Evolutionary conservation across 2,888 invertebrate genomes (phyloP), one percentile per base, ranked within the genome.

Genomic region (Dicranocentrus wangi): DNA sequence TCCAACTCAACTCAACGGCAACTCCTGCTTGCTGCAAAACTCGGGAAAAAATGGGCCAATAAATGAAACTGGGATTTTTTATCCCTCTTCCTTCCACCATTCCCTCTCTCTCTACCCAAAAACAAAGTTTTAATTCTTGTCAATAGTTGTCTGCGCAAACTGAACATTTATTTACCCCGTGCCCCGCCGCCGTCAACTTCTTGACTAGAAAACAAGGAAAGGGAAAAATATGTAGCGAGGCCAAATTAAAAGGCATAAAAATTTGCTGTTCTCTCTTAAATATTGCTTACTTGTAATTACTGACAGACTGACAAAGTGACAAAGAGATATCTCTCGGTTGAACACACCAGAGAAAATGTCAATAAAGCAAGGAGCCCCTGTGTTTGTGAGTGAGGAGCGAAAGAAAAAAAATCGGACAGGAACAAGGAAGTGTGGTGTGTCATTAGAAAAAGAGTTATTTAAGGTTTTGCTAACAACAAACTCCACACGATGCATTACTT

Each of bases 251-350:
- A 47, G 47, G 17, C 47, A 15, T 47, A 47, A 47, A 47, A 47
- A 47, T 47, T 47, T 47, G 39, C 13, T 39, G 47, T 17, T 47
- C 47, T 47, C 47, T 47, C 47, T 27, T 58, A 25, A 23, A 58
- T 10, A 21, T 13, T 25, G 19, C 10, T 58, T 58, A 8, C 58
- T 58, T 61, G 68, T 76, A 69, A 60, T 69, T 76, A 68, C 13
- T 69, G 76, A 76, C 69, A 76, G 68, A 60, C 32, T 76, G 69
- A 69, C 76, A 76, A 76, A 76, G 53, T 58, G 75, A 75, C 75
- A 66, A 42, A 25, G 28, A 66, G 58, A 75, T 75, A 66, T 58
- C 55, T 75, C 42, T 58, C 58, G 43, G 39, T 66, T 19, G 55
- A 21, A 19, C 27, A 32, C 23, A 51, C 17, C 28, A 21, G 21